Evolutionary conservation across 2,888 invertebrate genomes (phyloP).

Genomic region (Hipparchia sbordonii): DNA sequence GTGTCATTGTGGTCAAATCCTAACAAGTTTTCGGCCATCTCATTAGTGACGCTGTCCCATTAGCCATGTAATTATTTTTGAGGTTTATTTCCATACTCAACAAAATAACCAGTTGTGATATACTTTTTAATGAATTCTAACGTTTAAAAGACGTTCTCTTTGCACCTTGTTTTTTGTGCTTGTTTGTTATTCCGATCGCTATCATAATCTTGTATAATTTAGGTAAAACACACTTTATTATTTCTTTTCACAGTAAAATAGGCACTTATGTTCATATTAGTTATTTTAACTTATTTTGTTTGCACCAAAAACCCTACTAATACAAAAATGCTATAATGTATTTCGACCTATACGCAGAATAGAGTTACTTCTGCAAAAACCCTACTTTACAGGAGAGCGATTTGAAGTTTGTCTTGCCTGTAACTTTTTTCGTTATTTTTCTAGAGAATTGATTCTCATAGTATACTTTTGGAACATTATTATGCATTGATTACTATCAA

Average conservation of each 20-base stretch:
- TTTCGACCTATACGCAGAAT: no score
- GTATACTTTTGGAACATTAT: no score
- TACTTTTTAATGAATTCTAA: constrained; percentile 36
- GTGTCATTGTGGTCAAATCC: not conserved
- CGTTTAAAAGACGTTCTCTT: constrained; percentile 29
- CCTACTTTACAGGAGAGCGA: no score
- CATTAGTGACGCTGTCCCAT: constrained; percentile 35
- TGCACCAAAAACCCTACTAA: not conserved
- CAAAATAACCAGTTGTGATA: constrained; percentile 41
- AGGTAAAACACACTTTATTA: constrained; percentile 2
- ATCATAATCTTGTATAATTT: constrained; percentile 17
- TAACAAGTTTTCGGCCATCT: constrained; percentile 32
- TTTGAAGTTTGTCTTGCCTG: no score
- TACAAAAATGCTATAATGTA: no score
- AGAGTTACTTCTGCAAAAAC: no score
- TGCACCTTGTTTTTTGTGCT: constrained; percentile 20
- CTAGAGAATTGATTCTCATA: no score
- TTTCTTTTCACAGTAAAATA: not conserved
- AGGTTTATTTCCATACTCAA: constrained; percentile 40
- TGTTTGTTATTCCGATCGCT: constrained; percentile 5
- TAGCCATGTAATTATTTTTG: constrained; percentile 38
- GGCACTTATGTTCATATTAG: not conserved
- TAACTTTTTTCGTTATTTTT: no score
- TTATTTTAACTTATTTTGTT: not conserved
- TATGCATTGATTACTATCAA: no score